Evolutionary conservation across 2,888 invertebrate species (phyloP).

Genomic region (Terebella lapidaria): DNA sequence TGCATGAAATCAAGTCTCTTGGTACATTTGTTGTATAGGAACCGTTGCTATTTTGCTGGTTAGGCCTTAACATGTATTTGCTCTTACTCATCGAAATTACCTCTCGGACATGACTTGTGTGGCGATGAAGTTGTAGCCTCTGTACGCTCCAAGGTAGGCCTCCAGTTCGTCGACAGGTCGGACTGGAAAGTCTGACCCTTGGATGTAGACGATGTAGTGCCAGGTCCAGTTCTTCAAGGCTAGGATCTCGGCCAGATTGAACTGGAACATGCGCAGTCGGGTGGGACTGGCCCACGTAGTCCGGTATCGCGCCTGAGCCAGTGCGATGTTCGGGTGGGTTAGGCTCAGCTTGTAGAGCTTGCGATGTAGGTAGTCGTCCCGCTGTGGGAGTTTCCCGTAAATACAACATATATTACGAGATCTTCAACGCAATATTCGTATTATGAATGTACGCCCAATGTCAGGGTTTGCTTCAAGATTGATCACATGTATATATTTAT

Average conservation of each 20-base stretch:
- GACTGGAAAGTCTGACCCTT: slow-evolving; percentile 10
- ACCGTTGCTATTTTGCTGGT: no score
- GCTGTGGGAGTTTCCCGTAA: neutral
- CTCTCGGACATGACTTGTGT: no score
- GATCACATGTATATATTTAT: neutral
- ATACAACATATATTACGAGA: no score
- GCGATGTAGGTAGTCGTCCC: neutral
- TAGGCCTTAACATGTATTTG: no score
- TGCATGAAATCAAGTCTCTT: no score
- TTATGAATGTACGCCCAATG: no score
- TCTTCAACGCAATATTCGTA: no score
- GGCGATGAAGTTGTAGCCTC: slow-evolving; percentile 73
- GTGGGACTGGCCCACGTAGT: neutral
- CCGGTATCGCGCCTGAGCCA: neutral
- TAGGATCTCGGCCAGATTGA: no score
- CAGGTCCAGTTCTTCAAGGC: no score
- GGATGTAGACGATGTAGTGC: neutral
- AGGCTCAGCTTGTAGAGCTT: neutral
- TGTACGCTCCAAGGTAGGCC: slow-evolving; percentile 78
- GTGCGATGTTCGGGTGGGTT: neutral
- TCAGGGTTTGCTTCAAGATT: no score
- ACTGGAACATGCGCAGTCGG: neutral
- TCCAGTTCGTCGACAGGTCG: slow-evolving; percentile 71
- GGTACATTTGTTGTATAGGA: no score
- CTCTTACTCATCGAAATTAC: no score